Base-by-base conservation (phyloP, 2,797 vertebrate genomes). In the Gallinago solitaria region DNA sequence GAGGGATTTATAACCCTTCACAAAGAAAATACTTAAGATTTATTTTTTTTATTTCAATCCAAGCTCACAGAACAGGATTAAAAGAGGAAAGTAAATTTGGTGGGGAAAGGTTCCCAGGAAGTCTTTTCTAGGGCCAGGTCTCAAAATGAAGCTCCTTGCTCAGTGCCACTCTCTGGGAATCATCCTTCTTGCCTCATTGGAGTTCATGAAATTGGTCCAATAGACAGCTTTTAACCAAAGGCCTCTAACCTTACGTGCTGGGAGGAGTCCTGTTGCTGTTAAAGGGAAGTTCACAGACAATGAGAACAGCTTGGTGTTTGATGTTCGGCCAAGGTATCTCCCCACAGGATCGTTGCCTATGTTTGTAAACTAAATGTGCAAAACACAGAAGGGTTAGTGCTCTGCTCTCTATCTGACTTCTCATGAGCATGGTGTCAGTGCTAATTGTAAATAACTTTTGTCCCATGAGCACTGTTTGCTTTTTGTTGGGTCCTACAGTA, bases 231-330 rank as follows among this genome's bases (percentile, higher is more conserved):
- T 92, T 70, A 84, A 90, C 59, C 65, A 86, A 88, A 81, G 32
- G 13, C 28, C 18, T 91, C 45, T 56, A 93, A 64, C 70, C 18
- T 79, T 79, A 57, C 0, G 0, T 53, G 11, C 51, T 63, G 33
- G n/a, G 83, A 81, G 54, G 32, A 65, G 51, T 63, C 30, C 19
- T 17, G 6, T 60, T 90, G 63, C 54, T 95, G 94, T 92, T 65
- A 17, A 81, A 91, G 80, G 91, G 89, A 95, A 93, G 89, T 89
- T 88, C 60, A 80, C 56, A 93, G 89, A 93, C 93, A 96, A 89
- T 95, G 85, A 80, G 74, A 94, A 91, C 59, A 5, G 2, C 37
- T 77, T 16, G 24, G 11, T 61, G 77, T 94, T 83, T 95, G 83
- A 93, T 93, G 85, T 89, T 33, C 2, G 1, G 85, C 96, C 91